Evolutionary conservation across 2,797 vertebrate species (phyloP).

Genomic region (Clarias laeviceps): DNA sequence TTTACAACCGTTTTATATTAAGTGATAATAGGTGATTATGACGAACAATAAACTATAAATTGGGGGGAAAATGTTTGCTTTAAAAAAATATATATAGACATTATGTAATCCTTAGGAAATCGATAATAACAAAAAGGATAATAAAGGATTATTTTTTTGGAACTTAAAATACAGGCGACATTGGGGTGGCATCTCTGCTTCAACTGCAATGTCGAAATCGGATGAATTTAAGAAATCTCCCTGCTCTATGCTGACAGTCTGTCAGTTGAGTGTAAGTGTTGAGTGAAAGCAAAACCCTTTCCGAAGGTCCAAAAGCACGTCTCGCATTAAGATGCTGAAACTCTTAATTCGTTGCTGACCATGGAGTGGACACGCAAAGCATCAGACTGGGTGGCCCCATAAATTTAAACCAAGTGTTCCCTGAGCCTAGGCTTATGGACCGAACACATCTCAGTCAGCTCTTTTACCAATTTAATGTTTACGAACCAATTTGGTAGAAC

Average conservation of each 20-base stretch:
- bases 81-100: no score
- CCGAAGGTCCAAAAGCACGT: slow-evolving; percentile 14
- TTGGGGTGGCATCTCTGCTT: neutral
- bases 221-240: neutral
- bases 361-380: slow-evolving; percentile 59
- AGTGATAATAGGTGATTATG: neutral
- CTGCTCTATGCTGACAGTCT: neutral
- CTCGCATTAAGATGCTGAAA: slow-evolving; percentile 27
- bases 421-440: slow-evolving; percentile 22
- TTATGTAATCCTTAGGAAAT: neutral
- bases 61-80: neutral
- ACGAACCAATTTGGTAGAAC: slow-evolving; percentile 66
- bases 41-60: neutral
- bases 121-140: no score
- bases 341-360: slow-evolving; percentile 49
- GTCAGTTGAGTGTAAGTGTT: neutral
- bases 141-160: neutral
- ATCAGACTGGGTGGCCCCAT: slow-evolving; percentile 72
- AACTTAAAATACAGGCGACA: neutral
- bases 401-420: slow-evolving; percentile 61
- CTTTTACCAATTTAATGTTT: slow-evolving; percentile 69
- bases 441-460: slow-evolving; percentile 44
- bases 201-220: neutral
- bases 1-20: neutral
- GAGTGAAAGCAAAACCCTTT: slow-evolving; percentile 14